These are phyloP conservation scores for Heterohyrax brucei DNA, from an alignment of 2,797 vertebrate genomes.

Conservation along the genomic window DNA sequence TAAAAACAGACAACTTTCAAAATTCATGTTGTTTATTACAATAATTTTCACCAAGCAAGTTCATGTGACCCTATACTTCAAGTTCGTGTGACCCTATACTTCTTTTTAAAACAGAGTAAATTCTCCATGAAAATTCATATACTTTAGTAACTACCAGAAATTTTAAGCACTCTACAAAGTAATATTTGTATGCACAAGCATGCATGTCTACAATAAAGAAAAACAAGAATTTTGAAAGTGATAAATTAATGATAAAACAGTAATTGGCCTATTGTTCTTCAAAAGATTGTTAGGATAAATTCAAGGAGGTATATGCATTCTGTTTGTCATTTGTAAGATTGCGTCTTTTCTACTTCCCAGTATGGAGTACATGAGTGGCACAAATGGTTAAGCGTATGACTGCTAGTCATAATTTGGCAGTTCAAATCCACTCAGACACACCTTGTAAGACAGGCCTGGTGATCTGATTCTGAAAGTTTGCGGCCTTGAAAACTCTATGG, in stretches of 20 bases:
- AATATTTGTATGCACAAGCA: background rate
- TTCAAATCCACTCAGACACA: too few species aligned
- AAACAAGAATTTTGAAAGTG: background rate
- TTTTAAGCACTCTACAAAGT: slow-evolving; percentile 37
- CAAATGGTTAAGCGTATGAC: too few species aligned
- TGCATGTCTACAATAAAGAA: background rate
- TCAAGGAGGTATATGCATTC: background rate
- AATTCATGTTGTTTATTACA: background rate
- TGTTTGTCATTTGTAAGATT: background rate
- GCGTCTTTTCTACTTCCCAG: background rate
- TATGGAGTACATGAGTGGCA: too few species aligned
- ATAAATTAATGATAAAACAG: background rate
- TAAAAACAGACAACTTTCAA: background rate
- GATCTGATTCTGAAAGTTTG: too few species aligned
- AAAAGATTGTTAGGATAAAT: background rate
- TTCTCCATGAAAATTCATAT: background rate
- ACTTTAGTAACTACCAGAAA: slow-evolving; percentile 29
- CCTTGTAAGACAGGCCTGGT: too few species aligned
- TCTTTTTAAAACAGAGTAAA: slow-evolving; percentile 19
- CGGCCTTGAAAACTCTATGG: too few species aligned
- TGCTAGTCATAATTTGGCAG: too few species aligned
- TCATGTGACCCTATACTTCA: background rate
- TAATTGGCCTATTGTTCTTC: background rate
- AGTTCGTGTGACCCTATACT: background rate
- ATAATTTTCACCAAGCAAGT: background rate